A percentile compares a stretch with the other conserved stretches of the same genome.
phyloP scores from a whole-genome alignment of 2,113 vertebrate genomes.

The Emydocephalus ijimae region DNA sequence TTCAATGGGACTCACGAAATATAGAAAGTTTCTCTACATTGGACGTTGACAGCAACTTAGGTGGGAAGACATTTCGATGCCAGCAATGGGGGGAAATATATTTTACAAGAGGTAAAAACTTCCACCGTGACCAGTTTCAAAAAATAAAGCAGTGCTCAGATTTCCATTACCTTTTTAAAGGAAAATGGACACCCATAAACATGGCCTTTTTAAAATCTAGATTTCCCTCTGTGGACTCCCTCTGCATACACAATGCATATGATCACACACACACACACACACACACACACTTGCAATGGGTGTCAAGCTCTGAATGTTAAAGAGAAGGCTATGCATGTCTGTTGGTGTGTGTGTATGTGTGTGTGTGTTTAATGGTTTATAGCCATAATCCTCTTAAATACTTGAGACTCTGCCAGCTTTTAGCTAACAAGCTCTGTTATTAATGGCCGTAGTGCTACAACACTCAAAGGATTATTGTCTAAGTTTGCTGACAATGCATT shows the following conservation, averaged over 20 bases:
- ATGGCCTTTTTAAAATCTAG: background rate
- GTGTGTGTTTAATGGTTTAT: constrained; percentile 63
- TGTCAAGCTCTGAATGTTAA: constrained; percentile 59
- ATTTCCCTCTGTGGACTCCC: constrained; percentile 26
- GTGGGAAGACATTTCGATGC: background rate
- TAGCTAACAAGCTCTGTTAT: constrained; percentile 73
- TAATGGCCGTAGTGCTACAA: constrained; percentile 59
- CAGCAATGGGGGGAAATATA: background rate
- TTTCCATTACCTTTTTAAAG: background rate
- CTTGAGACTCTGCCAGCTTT: constrained; percentile 69
- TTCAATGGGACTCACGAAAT: background rate
- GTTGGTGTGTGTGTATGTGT: background rate
- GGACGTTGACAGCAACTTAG: background rate
- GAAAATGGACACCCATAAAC: background rate
- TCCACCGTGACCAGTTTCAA: background rate
- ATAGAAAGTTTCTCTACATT: background rate
- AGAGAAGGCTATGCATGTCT: constrained; percentile 6
- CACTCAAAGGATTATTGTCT: constrained; percentile 67
- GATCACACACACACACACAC: background rate
- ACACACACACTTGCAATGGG: constrained; percentile 40
- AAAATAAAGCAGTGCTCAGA: background rate
- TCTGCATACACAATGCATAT: background rate
- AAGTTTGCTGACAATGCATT: constrained; percentile 66
- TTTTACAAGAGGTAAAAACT: background rate
- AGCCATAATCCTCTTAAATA: constrained; percentile 75